A percentile compares a stretch with the other conserved stretches of the same genome.
Conservation (phyloP, 1,140 invertebrate genomes). For the Conus betulinus region DNA sequence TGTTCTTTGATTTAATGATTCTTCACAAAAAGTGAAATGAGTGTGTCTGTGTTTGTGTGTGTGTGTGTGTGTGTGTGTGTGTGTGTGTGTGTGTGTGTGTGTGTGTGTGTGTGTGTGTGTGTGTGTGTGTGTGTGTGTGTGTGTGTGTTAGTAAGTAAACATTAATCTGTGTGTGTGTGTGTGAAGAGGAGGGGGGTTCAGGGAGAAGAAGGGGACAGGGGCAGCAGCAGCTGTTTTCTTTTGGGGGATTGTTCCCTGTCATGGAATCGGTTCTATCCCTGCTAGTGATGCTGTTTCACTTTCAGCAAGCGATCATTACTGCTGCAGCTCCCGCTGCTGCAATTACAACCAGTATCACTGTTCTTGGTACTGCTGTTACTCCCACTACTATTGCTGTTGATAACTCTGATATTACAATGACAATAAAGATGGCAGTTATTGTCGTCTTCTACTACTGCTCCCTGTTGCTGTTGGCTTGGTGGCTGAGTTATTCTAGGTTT, state of each 20-base stretch:
- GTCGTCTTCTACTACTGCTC: too few relatives aligned
- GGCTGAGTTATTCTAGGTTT: too few relatives aligned
- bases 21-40: background rate
- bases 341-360: too few relatives aligned
- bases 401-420: background rate
- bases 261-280: background rate
- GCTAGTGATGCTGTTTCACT: background rate
- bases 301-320: too few relatives aligned
- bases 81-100: background rate
- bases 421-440: background rate
- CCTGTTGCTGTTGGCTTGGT: too few relatives aligned
- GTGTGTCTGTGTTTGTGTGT: background rate
- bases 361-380: background rate
- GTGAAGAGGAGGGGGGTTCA: too few relatives aligned
- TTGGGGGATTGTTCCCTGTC: background rate
- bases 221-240: background rate
- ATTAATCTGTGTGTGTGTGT: background rate
- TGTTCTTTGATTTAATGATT: too few relatives aligned
- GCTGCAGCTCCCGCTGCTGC: too few relatives aligned
- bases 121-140: background rate
- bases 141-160: background rate
- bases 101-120: background rate
- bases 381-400: background rate
- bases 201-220: too few relatives aligned
- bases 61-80: background rate